Percentiles rank a stretch among this genome's conserved stretches.
Evolutionary conservation across 2,797 vertebrate genomes (phyloP).

Genomic region (Echiichthys vipera): DNA sequence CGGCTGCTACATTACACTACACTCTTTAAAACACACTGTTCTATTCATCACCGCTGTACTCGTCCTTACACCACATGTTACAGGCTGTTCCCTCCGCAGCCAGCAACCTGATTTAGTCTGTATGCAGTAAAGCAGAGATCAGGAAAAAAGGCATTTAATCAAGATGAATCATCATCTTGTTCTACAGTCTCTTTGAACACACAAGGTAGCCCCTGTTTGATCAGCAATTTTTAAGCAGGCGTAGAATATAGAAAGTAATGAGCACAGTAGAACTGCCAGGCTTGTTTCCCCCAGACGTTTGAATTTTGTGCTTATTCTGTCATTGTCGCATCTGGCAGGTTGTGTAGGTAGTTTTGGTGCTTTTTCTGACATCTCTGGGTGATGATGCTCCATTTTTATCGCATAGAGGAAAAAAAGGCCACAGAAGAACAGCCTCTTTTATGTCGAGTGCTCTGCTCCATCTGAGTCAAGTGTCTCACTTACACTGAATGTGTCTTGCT

Average conservation of each 20-base stretch:
- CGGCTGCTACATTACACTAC: conserved; percentile 70
- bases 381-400: not conserved
- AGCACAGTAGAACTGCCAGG: not conserved
- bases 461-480: not conserved
- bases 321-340: conserved; percentile 23
- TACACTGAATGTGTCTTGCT: conserved; percentile 22
- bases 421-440: not conserved
- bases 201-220: not conserved
- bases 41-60: conserved; percentile 68
- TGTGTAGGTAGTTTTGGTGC: not conserved
- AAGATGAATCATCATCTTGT: not conserved
- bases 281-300: not conserved
- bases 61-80: conserved; percentile 66
- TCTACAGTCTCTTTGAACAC: not conserved
- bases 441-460: not conserved
- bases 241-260: not conserved
- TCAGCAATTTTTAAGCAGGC: not conserved
- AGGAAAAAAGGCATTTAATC: conserved; percentile 8
- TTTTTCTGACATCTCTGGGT: not conserved
- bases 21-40: conserved; percentile 72
- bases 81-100: conserved; percentile 49
- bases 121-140: conserved; percentile 24
- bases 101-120: conserved; percentile 45
- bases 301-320: conserved; percentile 25
- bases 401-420: conserved; percentile 5